Conservation (phyloP, 2,797 vertebrate genomes). For the Cryptoprocta ferox region DNA sequence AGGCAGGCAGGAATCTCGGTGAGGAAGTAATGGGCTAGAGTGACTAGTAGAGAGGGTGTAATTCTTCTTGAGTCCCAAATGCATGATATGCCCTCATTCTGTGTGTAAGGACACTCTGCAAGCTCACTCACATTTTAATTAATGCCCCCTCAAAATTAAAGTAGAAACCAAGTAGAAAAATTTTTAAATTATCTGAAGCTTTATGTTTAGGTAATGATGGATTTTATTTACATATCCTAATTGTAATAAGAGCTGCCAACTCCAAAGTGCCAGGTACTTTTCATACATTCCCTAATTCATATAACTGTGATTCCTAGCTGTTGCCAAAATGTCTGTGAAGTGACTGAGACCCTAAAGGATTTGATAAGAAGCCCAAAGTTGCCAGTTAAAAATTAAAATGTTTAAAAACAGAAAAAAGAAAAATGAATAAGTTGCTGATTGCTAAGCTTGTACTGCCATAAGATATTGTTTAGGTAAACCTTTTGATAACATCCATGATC, state of each 20-base stretch:
- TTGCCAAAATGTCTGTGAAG: conserved; percentile 48
- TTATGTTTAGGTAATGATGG: neutral
- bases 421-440: conserved; percentile 33
- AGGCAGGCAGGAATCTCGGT: neutral
- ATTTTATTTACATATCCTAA: conserved; percentile 45
- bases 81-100: neutral
- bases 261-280: neutral
- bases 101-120: neutral
- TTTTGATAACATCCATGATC: conserved; percentile 32
- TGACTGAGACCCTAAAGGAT: conserved; percentile 12
- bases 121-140: neutral
- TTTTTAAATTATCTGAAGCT: conserved; percentile 48
- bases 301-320: conserved; percentile 26
- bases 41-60: neutral
- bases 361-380: conserved; percentile 1
- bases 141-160: neutral
- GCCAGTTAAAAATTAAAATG: neutral
- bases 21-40: neutral
- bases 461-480: conserved; percentile 41
- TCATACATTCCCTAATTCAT: conserved; percentile 20
- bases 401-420: neutral
- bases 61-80: neutral
- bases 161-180: conserved; percentile 39
- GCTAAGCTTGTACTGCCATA: neutral
- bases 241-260: neutral